Evolutionary conservation across 2,888 invertebrate genomes (phyloP), one percentile per base, ranked within the genome.

Genomic region (Cataglyphis albicans): DNA sequence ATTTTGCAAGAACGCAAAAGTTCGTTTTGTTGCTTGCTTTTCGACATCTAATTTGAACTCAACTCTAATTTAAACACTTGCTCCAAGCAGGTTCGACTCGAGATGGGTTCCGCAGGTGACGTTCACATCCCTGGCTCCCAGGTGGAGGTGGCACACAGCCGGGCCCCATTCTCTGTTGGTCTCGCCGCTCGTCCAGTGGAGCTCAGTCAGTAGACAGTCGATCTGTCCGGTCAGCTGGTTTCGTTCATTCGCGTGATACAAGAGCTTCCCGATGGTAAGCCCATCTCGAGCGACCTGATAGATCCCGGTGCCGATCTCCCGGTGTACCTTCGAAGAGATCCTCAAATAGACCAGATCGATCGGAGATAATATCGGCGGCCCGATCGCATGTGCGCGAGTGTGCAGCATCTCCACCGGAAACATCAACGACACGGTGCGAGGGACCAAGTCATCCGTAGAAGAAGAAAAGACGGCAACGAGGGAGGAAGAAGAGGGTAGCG

Each of bases 161-260:
- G 92, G 92, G 91, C 89, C 91, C 92, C 92, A 91, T 92, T 93
- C 91, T 91, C 92, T 87, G 90, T 88, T 90, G 92, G 91, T 92
- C 91, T 91, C 90, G 88, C 89, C 86, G 90, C 86, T 85, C 88
- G 88, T 90, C 92, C 52, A 92, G 92, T 92, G 91, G 92, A 92
- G 93, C 92, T 93, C 93, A 92, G 93, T 93, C 92, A 92, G 91
- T 92, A 93, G 92, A 92, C 92, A 91, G 90, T 91, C 92, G 91
- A 91, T 92, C 92, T 88, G 92, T 88, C 90, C 91, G 92, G 91
- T 93, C 93, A 93, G 92, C 92, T 93, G 93, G 92, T 93, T 88
- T 90, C 55, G 81, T 84, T 86, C 68, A 86, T 81, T 75, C 85
- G 88, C 57, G 70, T 63, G 80, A 78, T 65, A 55, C 41, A 18